Base-by-base conservation (phyloP, 2,113 vertebrate species). In the Grallaria varia region DNA sequence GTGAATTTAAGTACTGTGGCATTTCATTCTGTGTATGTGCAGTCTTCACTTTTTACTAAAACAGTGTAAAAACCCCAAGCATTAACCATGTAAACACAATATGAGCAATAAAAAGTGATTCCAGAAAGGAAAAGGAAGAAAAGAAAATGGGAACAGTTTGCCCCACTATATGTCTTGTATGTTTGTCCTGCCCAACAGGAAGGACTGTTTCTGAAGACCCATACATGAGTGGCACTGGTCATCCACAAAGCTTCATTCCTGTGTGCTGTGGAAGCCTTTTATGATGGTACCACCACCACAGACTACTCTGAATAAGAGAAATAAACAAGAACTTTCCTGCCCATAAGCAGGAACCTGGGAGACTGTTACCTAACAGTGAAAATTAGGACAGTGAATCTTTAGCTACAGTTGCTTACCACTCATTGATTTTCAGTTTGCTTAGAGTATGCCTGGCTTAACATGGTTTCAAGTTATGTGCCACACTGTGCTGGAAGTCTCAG, bases 121-220 rank as follows among this genome's bases (percentile, higher is more conserved):
- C 39, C 12, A 58, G 59, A 90, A 84, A 53, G 7, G 4, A 50
- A 40, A 50, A 33, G 4, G 3, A 10, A 7, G 13, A 58, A 56
- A 47, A 24, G 12, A 42, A 37, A 42, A 53, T 0, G 8, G 27
- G 22, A 62, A n/a, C 12, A 47, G 27, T 59, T 82, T 69, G 12
- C 31, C 9, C 5, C 27, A 6, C 21, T 30, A 0, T 33, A 19
- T 8, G 6, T 40, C 13, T 25, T 28, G 10, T 33, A 19, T n/a
- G 10, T 35, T 69, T 40, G 28, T 18, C n/a, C 23, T 39, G n/a
- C 22, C 35, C 28, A 23, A 12, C 25, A 75, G 67, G 67, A 84
- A 71, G 50, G 10, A 33, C 25, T 40, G 0, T 23, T 81, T 28
- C 42, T 50, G 17, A 37, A 77, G 72, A 44, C 14, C 19, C 10